phyloP scores from a whole-genome alignment of 2,888 invertebrate genomes.

The Helicoverpa assulta region DNA sequence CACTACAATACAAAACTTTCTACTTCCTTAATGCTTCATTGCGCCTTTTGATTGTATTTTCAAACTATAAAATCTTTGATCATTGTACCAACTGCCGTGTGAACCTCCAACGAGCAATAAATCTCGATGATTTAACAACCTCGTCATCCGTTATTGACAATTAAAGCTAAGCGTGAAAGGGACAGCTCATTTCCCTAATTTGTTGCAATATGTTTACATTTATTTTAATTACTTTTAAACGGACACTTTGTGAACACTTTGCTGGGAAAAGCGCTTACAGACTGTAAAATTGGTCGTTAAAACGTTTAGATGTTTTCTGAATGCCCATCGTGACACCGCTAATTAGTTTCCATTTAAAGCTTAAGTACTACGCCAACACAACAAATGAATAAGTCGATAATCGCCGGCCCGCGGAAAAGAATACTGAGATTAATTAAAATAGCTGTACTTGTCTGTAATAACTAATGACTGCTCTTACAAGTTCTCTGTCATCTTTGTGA shows the following conservation, averaged over 20 bases:
- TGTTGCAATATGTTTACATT: constrained; percentile 53
- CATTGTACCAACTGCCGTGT: constrained; percentile 30
- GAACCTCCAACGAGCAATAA: constrained; percentile 47
- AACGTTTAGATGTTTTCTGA: constrained; percentile 49
- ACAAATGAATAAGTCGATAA: constrained; percentile 28
- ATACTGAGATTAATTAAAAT: constrained; percentile 21
- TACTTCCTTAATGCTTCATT: constrained; percentile 40
- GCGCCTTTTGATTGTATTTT: constrained; percentile 43
- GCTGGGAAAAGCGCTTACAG: constrained; percentile 43
- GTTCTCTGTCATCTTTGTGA: background rate
- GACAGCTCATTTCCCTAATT: constrained; percentile 54
- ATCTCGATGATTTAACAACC: constrained; percentile 56
- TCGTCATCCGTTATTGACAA: constrained; percentile 45
- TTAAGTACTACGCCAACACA: constrained; percentile 39
- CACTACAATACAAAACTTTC: constrained; percentile 43
- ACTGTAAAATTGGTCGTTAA: constrained; percentile 56
- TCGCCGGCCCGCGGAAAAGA: constrained; percentile 13
- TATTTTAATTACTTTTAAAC: constrained; percentile 55
- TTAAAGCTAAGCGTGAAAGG: constrained; percentile 38
- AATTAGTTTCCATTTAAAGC: constrained; percentile 49
- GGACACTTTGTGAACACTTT: constrained; percentile 48
- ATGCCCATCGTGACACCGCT: constrained; percentile 48
- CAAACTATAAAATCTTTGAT: constrained; percentile 44
- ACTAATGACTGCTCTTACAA: background rate
- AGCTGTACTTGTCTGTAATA: constrained; percentile 7